Evolutionary conservation across 2,888 invertebrate species (phyloP), one percentile per base, ranked within the genome.

Genomic region (Plusia festucae): DNA sequence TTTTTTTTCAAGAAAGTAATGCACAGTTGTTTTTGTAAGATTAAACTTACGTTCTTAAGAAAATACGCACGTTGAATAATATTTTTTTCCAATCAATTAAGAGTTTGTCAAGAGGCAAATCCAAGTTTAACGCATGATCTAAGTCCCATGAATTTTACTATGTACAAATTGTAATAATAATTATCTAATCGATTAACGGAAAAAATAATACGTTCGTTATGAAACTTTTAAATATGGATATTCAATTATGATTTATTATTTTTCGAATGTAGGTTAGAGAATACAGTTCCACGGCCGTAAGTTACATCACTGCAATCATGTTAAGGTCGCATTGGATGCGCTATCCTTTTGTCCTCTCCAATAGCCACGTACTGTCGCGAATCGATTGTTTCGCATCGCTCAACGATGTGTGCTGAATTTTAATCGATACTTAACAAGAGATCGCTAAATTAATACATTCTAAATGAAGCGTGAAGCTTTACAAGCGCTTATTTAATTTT

Each of bases 311-410:
- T 52, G 15, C 73, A 89, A 82, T 78, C 84, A 75, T 86, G 89
- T 88, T 86, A 88, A 88, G 87, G 86, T 79, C 83, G 75, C 60
- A 24, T 76, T 73, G 75, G 80, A 84, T 84, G 81, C 81, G 81
- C 78, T 65, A 82, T 83, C 81, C 77, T 82, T 81, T 84, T 84
- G 85, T 85, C 78, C 70, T 81, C 80, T 81, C 70, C 65, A 79
- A 68, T 72, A 73, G 74, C 63, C 72, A 74, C 69, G 70, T 68
- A 71, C 27, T 62, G 65, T 68, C 65, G 73, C 83, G 72, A 86
- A 88, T 86, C 63, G 73, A 83, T 86, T 83, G 75, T 79, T 76
- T 82, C 82, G 70, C 78, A 51, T 79, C 65, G 73, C 51, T 70
- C 63, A 69, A 73, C 60, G 56, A 79, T 79, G 82, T 79, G 82